Evolutionary conservation across 2,797 vertebrate genomes (phyloP), one percentile per base, ranked within the genome.

Genomic region (Smutsia gigantea): DNA sequence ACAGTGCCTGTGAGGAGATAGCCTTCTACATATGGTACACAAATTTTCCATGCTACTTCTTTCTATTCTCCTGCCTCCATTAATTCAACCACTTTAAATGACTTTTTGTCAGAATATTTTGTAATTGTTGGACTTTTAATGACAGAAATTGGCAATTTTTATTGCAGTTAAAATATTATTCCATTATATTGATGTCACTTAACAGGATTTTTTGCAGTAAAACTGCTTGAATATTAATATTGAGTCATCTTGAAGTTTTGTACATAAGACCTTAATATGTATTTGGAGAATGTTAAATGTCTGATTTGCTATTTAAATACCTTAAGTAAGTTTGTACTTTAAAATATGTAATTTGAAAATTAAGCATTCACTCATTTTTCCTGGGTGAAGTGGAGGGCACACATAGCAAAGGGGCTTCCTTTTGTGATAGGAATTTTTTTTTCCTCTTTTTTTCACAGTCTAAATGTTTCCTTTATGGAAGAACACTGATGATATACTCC

Each of bases 291-390:
- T 57, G 81, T 46, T 51, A 51, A 88, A 77, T 82, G 17, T 37
- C 68, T 15, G 18, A 6, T 82, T 92, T 89, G 13, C 14, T 59
- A 19, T 31, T 71, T 66, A 81, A 39, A 63, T 1, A 81, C 29
- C 64, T 68, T 84, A 94, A 83, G 21, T 59, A 34, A 31, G 63
- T 19, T 83, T 85, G 18, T 64, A 25, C 9, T 74, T 64, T 77
- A 46, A 66, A 61, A 25, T 66, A 77, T 61, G n/a, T 59, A 1
- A 63, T 77, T 87, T 86, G 23, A 83, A 87, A 77, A 79, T 72
- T 49, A 84, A 42, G 8, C 25, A 49, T 75, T 81, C 39, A 63
- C 2, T 75, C 2, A 34, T 51, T 69, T 69, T 66, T 63, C 69
- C 31, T 57, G 1, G 4, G 37, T 55, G 31, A 46, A 72, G 0